Evolutionary conservation across 2,113 vertebrate genomes (phyloP).

Genomic region (Meleagris gallopavo): DNA sequence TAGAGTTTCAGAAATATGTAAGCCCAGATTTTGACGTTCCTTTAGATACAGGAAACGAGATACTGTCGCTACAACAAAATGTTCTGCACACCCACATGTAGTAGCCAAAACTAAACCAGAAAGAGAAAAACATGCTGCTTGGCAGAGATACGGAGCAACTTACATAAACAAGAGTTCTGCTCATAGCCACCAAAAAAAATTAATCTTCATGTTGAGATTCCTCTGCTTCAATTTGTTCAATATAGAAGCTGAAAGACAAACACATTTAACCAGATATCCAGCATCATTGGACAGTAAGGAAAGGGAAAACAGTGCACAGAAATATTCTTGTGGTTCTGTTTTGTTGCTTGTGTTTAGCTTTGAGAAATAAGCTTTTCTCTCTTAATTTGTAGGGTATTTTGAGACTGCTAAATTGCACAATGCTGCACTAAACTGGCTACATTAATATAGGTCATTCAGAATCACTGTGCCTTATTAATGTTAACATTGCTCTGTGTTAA

Average conservation of each 20-base stretch:
- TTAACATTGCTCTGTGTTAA: not conserved
- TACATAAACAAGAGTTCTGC: constrained; percentile 3
- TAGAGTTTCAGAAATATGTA: not conserved
- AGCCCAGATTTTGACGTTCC: not conserved
- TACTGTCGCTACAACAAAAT: not conserved
- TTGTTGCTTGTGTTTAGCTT: not conserved
- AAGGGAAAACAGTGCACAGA: too few relatives aligned
- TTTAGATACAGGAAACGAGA: not conserved
- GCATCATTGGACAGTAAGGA: not conserved
- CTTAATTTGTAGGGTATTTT: not conserved
- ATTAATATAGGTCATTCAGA: not conserved
- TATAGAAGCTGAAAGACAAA: not conserved
- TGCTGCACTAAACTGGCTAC: not conserved
- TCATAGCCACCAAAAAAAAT: not conserved
- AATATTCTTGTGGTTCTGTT: not conserved
- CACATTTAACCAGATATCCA: not conserved
- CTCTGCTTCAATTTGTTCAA: not conserved
- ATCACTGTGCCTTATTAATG: not conserved
- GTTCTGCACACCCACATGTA: not conserved
- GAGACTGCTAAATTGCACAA: not conserved
- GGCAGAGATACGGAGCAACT: not conserved
- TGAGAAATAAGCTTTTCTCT: not conserved
- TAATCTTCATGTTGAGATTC: not conserved
- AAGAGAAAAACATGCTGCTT: not conserved
- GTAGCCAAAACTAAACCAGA: constrained; percentile 33